Percentiles rank a stretch among this genome's conserved stretches.
These are phyloP conservation scores for Scolopax mira DNA, from an alignment of 2,113 vertebrate species.

Conservation along the genomic window DNA sequence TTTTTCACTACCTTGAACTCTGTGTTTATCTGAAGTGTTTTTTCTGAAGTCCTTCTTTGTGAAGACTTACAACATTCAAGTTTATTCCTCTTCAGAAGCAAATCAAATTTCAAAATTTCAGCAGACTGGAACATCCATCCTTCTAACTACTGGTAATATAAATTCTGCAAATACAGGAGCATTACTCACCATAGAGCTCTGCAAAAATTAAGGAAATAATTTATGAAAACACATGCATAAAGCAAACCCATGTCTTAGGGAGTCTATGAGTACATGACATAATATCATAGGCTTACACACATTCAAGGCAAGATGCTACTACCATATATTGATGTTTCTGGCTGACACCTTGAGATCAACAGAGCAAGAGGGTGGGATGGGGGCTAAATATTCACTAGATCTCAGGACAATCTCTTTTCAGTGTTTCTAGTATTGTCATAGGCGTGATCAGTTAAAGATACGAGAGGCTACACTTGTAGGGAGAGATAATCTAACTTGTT, in stretches of 20 bases:
- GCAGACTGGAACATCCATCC: not conserved
- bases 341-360: not conserved
- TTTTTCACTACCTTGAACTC: not conserved
- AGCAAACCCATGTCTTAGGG: not conserved
- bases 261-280: not conserved
- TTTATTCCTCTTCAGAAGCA: slow-evolving; percentile 5
- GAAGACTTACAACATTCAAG: not conserved
- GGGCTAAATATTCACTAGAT: not conserved
- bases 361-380: not conserved
- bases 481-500: not conserved
- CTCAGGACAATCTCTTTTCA: not conserved
- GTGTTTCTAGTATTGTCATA: not conserved
- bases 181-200: not conserved
- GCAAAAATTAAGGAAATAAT: slow-evolving; percentile 20
- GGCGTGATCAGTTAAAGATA: not conserved
- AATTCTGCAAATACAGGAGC: not conserved
- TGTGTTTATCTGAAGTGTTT: not conserved
- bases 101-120: slow-evolving; percentile 30
- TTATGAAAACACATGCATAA: not conserved
- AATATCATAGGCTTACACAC: not conserved
- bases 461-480: not conserved
- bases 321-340: not conserved
- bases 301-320: not conserved
- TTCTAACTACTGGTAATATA: slow-evolving; percentile 2
- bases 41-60: not conserved